These are phyloP conservation scores for Leistus spinibarbis DNA, from an alignment of 2,888 invertebrate genomes.

Conservation along the genomic window DNA sequence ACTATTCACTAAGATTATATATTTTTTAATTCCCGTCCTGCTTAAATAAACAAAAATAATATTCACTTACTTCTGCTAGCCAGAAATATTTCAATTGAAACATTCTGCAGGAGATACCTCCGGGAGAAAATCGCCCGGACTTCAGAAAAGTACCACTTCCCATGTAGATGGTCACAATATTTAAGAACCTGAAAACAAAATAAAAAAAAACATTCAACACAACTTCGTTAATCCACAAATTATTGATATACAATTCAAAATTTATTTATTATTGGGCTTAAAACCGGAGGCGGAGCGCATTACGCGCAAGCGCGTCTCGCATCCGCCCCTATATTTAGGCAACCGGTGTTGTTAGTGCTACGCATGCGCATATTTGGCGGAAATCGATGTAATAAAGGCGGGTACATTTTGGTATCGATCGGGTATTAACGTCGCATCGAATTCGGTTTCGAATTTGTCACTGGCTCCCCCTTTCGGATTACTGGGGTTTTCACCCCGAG, in stretches of 20 bases:
- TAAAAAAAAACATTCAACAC: constrained; percentile 26
- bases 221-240: constrained; percentile 1
- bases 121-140: constrained; percentile 98
- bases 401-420: neutral
- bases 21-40: no score
- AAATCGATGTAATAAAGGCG: neutral
- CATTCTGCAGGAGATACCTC: constrained; percentile 94
- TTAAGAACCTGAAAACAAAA: constrained; percentile 80
- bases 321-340: neutral
- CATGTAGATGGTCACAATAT: constrained; percentile 98
- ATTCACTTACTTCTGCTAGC: constrained; percentile 91
- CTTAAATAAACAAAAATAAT: neutral
- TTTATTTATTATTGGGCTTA: neutral
- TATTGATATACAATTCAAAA: neutral
- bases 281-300: neutral
- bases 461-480: constrained; percentile 15
- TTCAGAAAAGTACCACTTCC: constrained; percentile 99
- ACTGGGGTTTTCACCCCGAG: neutral
- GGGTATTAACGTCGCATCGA: constrained; percentile 25
- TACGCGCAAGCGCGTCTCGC: neutral
- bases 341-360: no score
- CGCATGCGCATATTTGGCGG: neutral
- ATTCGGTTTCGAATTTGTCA: constrained; percentile 34
- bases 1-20: no score
- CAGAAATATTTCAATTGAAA: constrained; percentile 97